Conservation (phyloP, 2,113 vertebrate genomes). For the Cochlearius cochlearius region DNA sequence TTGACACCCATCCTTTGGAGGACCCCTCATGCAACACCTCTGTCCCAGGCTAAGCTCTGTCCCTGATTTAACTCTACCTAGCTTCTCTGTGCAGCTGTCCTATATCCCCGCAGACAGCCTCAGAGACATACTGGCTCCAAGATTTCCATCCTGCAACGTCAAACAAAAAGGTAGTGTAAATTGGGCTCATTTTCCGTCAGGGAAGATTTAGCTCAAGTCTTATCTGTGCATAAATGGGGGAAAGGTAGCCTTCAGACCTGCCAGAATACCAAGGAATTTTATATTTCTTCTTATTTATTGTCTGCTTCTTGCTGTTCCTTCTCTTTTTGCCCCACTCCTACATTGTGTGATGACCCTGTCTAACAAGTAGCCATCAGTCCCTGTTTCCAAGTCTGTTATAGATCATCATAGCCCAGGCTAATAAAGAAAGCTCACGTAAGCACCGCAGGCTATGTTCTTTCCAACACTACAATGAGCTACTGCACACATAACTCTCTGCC, state of each 20-base stretch:
- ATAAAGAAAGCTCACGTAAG: constrained; percentile 55
- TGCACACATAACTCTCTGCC: not conserved
- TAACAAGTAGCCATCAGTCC: not conserved
- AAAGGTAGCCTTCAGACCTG: not conserved
- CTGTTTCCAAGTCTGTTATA: constrained; percentile 33
- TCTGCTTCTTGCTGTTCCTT: constrained; percentile 38
- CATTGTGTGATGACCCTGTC: not conserved
- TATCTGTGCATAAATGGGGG: not conserved
- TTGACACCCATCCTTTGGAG: not conserved
- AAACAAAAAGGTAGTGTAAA: not conserved
- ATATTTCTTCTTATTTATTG: constrained; percentile 3
- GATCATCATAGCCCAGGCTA: constrained; percentile 45
- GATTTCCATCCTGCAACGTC: not conserved
- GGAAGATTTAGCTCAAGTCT: not conserved
- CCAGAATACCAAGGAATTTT: not conserved
- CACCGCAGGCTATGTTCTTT: not conserved
- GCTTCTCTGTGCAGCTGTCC: not conserved
- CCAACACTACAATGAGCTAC: not conserved
- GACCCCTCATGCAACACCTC: not conserved
- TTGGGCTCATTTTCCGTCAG: not conserved
- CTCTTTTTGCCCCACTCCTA: constrained; percentile 4
- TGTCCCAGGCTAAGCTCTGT: not conserved
- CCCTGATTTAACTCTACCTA: not conserved
- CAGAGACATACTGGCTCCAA: not conserved
- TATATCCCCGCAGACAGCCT: not conserved